Percentiles rank a stretch among this genome's conserved stretches.
Conservation (phyloP, 2,888 invertebrate species). For the Autographa pulchrina region DNA sequence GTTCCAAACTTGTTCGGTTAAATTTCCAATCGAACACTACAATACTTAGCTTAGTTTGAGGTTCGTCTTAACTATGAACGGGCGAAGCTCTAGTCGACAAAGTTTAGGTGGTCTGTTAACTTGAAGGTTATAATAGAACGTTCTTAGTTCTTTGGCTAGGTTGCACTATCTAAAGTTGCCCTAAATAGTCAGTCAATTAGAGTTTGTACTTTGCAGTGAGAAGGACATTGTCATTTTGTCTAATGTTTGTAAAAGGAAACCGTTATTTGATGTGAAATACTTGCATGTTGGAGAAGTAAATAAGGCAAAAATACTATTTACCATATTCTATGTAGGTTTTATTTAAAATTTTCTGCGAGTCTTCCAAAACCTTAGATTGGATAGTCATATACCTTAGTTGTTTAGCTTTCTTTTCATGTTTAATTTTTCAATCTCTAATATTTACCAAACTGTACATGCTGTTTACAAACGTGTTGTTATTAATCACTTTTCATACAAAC, state of each 20-base stretch:
- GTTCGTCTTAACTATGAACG: conserved; percentile 29
- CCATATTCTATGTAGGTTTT: too few species aligned
- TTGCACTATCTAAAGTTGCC: background rate
- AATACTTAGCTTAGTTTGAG: background rate
- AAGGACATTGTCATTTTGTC: background rate
- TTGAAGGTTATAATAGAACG: background rate
- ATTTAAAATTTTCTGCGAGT: too few species aligned
- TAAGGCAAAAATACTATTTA: too few species aligned
- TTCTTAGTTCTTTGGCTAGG: background rate
- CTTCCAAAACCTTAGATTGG: too few species aligned
- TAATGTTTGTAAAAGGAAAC: too few species aligned
- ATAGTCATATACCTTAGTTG: too few species aligned
- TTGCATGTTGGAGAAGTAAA: too few species aligned
- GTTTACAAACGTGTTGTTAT: background rate
- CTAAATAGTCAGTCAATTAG: background rate
- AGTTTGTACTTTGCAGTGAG: too few species aligned
- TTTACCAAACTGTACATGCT: background rate
- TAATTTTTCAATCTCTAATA: background rate
- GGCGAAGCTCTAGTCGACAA: conserved; percentile 18
- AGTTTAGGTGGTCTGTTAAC: conserved; percentile 14
- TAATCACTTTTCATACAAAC: background rate
- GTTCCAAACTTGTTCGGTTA: conserved; percentile 6
- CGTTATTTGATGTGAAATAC: too few species aligned
- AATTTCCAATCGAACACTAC: conserved; percentile 25
- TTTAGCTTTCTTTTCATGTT: too few species aligned